Conservation (phyloP, 1,140 invertebrate genomes). For the Ips typographus region DNA sequence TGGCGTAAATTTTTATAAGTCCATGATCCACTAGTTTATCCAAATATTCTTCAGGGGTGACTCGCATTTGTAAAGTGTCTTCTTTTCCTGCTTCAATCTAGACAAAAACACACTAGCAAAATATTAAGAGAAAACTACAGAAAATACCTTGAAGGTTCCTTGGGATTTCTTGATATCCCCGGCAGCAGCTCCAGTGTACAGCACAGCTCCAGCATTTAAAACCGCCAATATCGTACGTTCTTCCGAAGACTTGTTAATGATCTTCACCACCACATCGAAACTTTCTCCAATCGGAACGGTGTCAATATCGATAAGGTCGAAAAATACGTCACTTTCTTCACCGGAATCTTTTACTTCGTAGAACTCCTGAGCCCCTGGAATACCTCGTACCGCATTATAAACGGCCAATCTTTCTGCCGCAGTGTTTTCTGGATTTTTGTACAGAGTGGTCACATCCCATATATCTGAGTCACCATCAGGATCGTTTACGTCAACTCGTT, state of each 20-base stretch:
- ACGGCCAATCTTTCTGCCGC: conserved; percentile 64
- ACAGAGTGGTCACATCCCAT: conserved; percentile 68
- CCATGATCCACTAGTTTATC: conserved; percentile 68
- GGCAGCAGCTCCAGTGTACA: conserved; percentile 70
- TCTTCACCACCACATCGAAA: conserved; percentile 66
- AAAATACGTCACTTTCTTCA: conserved; percentile 59
- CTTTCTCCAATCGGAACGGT: conserved; percentile 65
- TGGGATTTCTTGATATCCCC: conserved; percentile 65
- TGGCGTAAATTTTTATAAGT: conserved; percentile 67
- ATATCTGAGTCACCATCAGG: conserved; percentile 65
- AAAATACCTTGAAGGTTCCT: conserved; percentile 59
- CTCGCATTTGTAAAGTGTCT: conserved; percentile 57
- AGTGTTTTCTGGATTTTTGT: conserved; percentile 71
- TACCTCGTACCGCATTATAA: conserved; percentile 64
- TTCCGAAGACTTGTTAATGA: conserved; percentile 66
- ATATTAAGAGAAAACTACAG: background rate
- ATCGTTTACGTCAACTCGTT: conserved; percentile 62
- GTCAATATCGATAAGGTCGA: conserved; percentile 70
- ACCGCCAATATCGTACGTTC: conserved; percentile 64
- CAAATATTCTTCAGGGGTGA: conserved; percentile 63
- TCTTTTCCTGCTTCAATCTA: conserved; percentile 50
- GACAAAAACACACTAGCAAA: background rate
- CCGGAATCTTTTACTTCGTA: conserved; percentile 59
- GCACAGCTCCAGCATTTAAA: conserved; percentile 63
- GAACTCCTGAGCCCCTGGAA: conserved; percentile 60